Conservation (phyloP, 2,888 invertebrate species). For the Diogma glabrata region DNA sequence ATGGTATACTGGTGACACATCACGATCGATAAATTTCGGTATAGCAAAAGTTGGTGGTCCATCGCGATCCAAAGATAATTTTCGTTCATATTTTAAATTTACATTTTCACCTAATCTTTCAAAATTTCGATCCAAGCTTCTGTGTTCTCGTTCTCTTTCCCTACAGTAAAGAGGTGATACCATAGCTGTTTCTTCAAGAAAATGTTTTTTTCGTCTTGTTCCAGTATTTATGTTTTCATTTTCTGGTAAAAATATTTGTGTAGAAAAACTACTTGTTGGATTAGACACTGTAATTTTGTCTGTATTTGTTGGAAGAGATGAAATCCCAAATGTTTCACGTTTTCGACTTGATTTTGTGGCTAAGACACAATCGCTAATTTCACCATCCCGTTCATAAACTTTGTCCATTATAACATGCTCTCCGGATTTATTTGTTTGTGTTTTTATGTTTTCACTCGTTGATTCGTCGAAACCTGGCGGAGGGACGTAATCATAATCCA, state of each 20-base stretch:
- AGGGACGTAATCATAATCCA: conserved; percentile 48
- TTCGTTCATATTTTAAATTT: conserved; percentile 16
- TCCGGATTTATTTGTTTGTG: conserved; percentile 19
- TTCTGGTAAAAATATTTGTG: no score
- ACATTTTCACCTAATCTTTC: conserved; percentile 24
- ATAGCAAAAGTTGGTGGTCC: conserved; percentile 28
- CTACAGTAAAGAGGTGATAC: conserved; percentile 36
- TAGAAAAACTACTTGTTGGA: neutral
- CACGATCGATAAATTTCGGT: conserved; percentile 21
- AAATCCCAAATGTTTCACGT: conserved; percentile 23
- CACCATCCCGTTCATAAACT: conserved; percentile 35
- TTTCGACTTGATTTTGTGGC: conserved; percentile 28
- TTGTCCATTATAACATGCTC: conserved; percentile 35
- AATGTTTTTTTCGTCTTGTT: conserved; percentile 30
- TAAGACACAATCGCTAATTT: conserved; percentile 35
- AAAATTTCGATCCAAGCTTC: conserved; percentile 35
- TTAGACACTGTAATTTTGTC: neutral
- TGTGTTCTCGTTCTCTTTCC: conserved; percentile 33
- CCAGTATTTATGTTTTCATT: conserved; percentile 10
- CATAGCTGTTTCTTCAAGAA: conserved; percentile 34
- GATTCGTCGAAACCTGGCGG: conserved; percentile 39
- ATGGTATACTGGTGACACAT: conserved; percentile 33
- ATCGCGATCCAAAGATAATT: conserved; percentile 18
- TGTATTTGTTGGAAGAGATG: neutral
- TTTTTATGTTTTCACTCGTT: conserved; percentile 14